Conservation (phyloP, 2,888 invertebrate species). For the Amaurobius ferox region DNA sequence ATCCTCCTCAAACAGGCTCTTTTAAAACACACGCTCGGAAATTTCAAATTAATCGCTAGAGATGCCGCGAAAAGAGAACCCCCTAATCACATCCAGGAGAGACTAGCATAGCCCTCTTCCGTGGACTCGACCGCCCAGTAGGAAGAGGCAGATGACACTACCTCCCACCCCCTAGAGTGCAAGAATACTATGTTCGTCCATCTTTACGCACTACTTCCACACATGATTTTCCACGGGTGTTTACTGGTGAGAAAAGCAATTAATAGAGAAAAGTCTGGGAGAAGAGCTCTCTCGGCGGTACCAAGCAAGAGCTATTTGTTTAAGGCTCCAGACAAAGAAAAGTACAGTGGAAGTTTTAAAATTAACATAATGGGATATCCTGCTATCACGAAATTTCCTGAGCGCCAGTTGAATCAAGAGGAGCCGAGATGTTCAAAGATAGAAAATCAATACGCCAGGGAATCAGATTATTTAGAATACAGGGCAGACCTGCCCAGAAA, state of each 20-base stretch:
- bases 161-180: not conserved
- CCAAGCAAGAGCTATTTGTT: not conserved
- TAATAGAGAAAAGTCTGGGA: not conserved
- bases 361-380: conserved; percentile 1
- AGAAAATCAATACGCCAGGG: conserved; percentile 1
- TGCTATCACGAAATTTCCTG: not conserved
- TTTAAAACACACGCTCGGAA: conserved; percentile 50
- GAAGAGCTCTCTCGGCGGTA: not conserved
- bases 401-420: not conserved
- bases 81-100: conserved; percentile 58
- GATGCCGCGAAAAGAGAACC: conserved; percentile 40
- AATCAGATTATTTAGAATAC: not conserved
- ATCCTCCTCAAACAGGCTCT: conserved; percentile 12
- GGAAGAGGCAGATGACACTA: not conserved
- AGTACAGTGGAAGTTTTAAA: not conserved
- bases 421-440: not conserved
- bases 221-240: not conserved
- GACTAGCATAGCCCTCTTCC: conserved; percentile 24
- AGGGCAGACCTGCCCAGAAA: not conserved
- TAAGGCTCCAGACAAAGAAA: not conserved
- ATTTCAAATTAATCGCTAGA: conserved; percentile 58
- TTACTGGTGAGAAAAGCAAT: conserved; percentile 8
- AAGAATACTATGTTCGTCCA: not conserved
- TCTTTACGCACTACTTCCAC: not conserved
- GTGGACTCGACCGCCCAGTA: not conserved